A percentile compares a stretch with the other conserved stretches of the same genome.
Evolutionary conservation across 2,797 vertebrate genomes (phyloP).

Genomic region (Pangasius larnaudii): DNA sequence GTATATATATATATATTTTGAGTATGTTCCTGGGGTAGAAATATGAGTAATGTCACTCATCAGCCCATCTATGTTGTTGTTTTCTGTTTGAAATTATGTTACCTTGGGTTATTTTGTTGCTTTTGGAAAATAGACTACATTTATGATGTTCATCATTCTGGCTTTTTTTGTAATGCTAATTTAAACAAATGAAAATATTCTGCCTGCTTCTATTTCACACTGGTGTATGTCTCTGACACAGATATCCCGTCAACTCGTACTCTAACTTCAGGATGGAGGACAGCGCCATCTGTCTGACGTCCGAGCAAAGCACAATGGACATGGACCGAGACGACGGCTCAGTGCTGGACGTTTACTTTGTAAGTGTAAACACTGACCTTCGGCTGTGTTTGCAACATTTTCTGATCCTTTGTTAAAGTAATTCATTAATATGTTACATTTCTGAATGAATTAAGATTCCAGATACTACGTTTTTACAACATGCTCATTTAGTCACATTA

Average conservation of each 20-base stretch:
- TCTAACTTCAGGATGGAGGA: conserved; percentile 93
- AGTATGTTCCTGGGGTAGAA: not conserved
- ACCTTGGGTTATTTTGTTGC: not conserved
- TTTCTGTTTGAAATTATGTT: not conserved
- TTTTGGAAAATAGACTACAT: not conserved
- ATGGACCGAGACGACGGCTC: conserved; percentile 90
- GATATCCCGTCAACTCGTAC: conserved; percentile 86
- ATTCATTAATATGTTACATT: not conserved
- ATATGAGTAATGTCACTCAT: not conserved
- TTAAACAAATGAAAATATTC: not conserved
- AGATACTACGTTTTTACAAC: not conserved
- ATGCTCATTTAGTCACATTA: not conserved
- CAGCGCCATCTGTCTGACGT: conserved; percentile 92
- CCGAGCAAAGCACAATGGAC: conserved; percentile 90
- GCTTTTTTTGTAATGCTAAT: not conserved
- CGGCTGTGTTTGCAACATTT: not conserved
- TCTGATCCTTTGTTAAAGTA: not conserved
- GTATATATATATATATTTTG: not conserved
- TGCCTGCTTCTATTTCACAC: not conserved
- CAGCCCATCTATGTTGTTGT: not conserved
- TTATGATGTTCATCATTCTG: not conserved
- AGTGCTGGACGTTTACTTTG: conserved; percentile 92
- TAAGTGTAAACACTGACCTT: conserved; percentile 70
- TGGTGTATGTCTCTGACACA: conserved; percentile 63
- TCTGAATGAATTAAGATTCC: not conserved